Evolutionary conservation across 2,113 vertebrate species (phyloP).

Genomic region (Tichodroma muraria): DNA sequence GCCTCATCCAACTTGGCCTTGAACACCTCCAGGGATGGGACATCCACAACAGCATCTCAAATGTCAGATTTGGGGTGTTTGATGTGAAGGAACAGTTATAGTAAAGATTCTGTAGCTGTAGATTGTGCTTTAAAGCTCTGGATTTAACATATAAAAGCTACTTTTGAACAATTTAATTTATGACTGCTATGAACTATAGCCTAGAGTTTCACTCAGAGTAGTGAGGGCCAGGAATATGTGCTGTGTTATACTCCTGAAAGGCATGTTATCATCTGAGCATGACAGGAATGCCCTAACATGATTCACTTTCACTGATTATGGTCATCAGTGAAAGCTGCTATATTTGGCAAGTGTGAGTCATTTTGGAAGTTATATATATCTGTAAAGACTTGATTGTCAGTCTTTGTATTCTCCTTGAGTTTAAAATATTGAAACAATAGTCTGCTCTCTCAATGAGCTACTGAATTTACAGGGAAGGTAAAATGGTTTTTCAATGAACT

Average conservation of each 20-base stretch:
- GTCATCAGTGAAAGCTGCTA: neutral
- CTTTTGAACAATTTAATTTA: neutral
- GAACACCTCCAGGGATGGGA: neutral
- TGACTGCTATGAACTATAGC: neutral
- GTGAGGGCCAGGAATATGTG: neutral
- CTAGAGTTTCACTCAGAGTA: neutral
- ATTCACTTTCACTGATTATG: neutral
- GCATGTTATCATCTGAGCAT: neutral
- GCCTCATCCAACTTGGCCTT: neutral
- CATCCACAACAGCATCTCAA: neutral
- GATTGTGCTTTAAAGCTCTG: neutral
- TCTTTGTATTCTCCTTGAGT: neutral
- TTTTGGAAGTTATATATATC: neutral
- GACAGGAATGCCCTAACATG: neutral
- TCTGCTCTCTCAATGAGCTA: neutral
- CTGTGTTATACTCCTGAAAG: neutral
- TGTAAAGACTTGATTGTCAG: neutral
- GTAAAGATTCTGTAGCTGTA: neutral
- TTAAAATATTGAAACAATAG: neutral
- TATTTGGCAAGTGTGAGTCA: neutral
- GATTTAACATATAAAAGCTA: neutral
- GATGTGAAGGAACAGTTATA: neutral
- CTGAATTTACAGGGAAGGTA: neutral
- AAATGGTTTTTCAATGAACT: neutral
- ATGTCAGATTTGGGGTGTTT: neutral